Evolutionary conservation across 1,140 invertebrate genomes (phyloP), one percentile per base, ranked within the genome.

Genomic region (Aphidius gifuensis): DNA sequence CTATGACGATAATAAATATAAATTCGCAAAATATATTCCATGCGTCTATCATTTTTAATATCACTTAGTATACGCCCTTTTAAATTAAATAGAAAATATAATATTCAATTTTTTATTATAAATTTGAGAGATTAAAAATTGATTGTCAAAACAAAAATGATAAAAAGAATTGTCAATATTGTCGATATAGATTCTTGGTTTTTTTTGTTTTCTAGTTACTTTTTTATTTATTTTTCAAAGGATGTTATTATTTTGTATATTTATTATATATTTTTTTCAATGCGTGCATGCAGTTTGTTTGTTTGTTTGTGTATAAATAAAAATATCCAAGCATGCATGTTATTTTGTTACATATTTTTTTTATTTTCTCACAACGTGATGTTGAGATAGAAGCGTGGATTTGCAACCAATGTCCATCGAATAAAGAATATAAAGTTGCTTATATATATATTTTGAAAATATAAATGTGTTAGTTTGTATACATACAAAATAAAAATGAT

Each of bases 341-440:
- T n/a, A 47, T 51, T 23, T 40, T 40, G 53, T 55, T 42, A 4
- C 9, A 16, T 6, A 16, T 38, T 55, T 40, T 21, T 40, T 55
- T 55, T 64, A 42, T 46, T 62, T 58, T 58, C 51, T 43, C 42
- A 64, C 60, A 57, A 68, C 70, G 68, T 71, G 70, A 59, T 61
- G 43, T 8, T 48, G 42, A 9, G 61, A 55, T 45, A 66, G 64
- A 40, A 56, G 50, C 51, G 50, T 64, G 70, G 70, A 71, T 71
- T 71, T 71, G 61, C 59, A 54, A 64, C 9, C 60, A 57, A 60
- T 47, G 60, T 61, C 60, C 60, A 61, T 49, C 38, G 39, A 38
- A 6, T 9, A 58, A 38, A 6, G 45, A 9, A 16, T 6, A 44
- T 6, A 38, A 38, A 38, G 50, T 23, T 7, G 50, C 8, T 49